A percentile compares a stretch with the other conserved stretches of the same genome.
These are phyloP conservation scores for Leuciscus waleckii DNA, from an alignment of 2,797 vertebrate genomes.

Conservation along the genomic window DNA sequence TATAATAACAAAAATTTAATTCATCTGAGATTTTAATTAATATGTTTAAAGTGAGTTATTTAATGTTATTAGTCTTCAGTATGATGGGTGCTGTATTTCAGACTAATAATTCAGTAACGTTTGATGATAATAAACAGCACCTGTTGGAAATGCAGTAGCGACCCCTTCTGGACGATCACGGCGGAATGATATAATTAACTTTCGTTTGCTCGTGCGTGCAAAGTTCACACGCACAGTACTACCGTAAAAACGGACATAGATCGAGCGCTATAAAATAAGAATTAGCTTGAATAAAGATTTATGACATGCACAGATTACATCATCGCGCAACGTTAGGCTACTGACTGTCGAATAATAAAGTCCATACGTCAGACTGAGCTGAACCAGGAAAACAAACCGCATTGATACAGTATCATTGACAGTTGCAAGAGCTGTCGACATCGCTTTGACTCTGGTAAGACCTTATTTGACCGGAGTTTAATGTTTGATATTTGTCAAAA, in stretches of 20 bases:
- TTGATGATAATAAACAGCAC: no score
- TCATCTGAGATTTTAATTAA: neutral
- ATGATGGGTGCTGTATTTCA: neutral
- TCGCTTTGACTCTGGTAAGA: conserved; percentile 8
- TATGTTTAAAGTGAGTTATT: neutral
- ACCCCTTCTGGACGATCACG: neutral
- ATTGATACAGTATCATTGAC: neutral
- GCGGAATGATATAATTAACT: neutral
- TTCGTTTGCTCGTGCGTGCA: neutral
- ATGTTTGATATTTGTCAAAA: neutral
- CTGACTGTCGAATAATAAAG: no score
- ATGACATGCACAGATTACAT: neutral
- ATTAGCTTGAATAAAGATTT: neutral
- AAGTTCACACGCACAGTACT: neutral
- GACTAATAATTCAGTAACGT: neutral
- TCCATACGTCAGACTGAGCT: neutral
- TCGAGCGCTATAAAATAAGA: neutral
- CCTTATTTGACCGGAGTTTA: neutral
- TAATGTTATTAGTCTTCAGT: no score
- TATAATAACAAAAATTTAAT: neutral
- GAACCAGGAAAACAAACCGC: conserved; percentile 10
- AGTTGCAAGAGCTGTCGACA: neutral
- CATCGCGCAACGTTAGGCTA: neutral
- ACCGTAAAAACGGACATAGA: neutral
- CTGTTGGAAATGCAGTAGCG: neutral